These are phyloP conservation scores for Colius striatus DNA, from an alignment of 2,113 vertebrate species.

Conservation along the genomic window DNA sequence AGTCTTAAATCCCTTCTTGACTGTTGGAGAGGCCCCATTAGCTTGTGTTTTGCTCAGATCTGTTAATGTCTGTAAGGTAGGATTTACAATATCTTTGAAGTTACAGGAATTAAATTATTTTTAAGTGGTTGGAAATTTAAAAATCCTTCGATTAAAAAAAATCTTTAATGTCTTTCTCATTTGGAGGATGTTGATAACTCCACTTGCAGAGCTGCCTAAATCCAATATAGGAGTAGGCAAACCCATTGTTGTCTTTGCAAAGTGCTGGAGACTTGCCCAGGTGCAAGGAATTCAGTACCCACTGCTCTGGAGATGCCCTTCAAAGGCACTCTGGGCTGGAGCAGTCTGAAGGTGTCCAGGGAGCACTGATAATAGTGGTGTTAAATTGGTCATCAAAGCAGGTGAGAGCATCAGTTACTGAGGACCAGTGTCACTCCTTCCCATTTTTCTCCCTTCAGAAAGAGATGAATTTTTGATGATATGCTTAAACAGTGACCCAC, in stretches of 20 bases:
- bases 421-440: background rate
- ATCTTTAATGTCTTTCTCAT: background rate
- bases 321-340: fast-evolving
- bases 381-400: background rate
- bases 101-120: background rate
- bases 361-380: background rate
- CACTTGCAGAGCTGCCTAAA: background rate
- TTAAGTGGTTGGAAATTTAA: background rate
- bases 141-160: background rate
- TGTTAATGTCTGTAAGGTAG: background rate
- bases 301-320: fast-evolving
- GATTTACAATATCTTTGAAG: no score
- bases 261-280: background rate
- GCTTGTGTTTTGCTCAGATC: background rate
- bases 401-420: background rate
- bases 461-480: background rate
- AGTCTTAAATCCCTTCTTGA: background rate
- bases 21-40: background rate
- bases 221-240: background rate
- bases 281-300: background rate
- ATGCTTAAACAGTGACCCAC: background rate
- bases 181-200: background rate
- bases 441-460: background rate
- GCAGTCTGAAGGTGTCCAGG: background rate
- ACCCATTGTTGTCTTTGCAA: fast-evolving